These are phyloP conservation scores for Magallana gigas DNA, from an alignment of 1,140 invertebrate species.

Conservation along the genomic window DNA sequence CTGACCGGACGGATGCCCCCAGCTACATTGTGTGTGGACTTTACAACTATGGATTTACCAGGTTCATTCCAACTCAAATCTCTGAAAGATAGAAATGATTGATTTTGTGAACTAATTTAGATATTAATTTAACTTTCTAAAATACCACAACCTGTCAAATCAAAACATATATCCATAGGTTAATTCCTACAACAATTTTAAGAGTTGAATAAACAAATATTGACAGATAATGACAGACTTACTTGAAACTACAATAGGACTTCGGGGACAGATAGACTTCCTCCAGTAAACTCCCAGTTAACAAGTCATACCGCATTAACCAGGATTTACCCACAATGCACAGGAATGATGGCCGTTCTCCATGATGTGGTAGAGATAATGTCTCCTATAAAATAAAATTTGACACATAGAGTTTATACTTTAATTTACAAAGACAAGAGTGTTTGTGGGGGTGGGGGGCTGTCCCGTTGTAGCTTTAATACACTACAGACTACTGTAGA, in stretches of 20 bases:
- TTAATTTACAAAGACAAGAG: no score
- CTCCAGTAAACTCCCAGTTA: background rate
- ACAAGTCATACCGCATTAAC: background rate
- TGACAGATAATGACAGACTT: background rate
- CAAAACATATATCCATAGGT: no score
- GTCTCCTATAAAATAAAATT: background rate
- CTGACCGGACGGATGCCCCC: background rate
- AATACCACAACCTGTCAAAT: no score
- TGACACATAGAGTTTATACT: no score
- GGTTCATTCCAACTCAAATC: slow-evolving; percentile 21
- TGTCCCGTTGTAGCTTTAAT: no score
- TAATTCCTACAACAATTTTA: no score
- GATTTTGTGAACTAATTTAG: no score
- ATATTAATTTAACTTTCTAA: no score
- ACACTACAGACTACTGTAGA: no score
- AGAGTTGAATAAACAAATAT: no score
- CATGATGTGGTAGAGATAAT: slow-evolving; percentile 3
- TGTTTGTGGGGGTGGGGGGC: no score
- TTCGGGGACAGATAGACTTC: background rate
- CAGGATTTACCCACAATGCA: slow-evolving; percentile 25
- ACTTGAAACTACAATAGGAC: background rate
- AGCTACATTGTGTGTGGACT: background rate
- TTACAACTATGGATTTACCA: background rate
- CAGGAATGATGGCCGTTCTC: background rate
- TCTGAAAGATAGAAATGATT: background rate